Percentiles rank a stretch among this genome's conserved stretches.
Conservation (phyloP, 2,888 invertebrate genomes). For the Machimus rusticus region DNA sequence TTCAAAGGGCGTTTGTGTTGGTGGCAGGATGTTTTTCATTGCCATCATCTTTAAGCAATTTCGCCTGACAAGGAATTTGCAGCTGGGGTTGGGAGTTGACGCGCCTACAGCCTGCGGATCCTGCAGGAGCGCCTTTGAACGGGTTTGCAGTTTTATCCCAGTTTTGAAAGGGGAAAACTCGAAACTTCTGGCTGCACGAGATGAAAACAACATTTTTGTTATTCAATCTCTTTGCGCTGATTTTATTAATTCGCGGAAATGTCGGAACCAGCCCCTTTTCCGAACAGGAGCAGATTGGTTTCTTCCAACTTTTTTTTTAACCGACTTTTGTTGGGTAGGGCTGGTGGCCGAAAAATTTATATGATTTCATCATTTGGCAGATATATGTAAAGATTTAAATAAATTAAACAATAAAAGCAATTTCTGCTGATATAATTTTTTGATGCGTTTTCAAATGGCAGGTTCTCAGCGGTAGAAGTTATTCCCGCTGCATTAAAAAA, state of each 20-base stretch:
- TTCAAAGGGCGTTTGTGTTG: neutral
- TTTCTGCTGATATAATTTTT: too few species aligned
- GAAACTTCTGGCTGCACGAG: neutral
- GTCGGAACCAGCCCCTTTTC: neutral
- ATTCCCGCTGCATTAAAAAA: too few species aligned
- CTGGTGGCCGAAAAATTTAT: too few species aligned
- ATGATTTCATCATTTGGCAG: too few species aligned
- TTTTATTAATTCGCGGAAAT: neutral
- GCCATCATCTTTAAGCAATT: conserved; percentile 41
- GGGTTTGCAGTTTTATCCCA: neutral
- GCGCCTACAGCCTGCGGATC: conserved; percentile 16
- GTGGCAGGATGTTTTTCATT: conserved; percentile 41
- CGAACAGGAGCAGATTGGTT: too few species aligned
- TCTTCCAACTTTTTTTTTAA: neutral
- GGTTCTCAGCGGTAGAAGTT: too few species aligned
- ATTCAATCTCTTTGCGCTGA: neutral
- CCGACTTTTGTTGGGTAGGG: too few species aligned
- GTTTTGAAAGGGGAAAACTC: neutral
- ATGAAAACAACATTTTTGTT: neutral
- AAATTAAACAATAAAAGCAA: too few species aligned
- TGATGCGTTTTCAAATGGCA: too few species aligned
- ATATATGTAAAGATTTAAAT: too few species aligned
- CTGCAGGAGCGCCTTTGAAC: neutral
- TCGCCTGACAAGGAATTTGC: conserved; percentile 32
- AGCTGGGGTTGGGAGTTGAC: neutral